phyloP scores from a whole-genome alignment of 2,888 invertebrate genomes.

The Amblyjoppa proteus region DNA sequence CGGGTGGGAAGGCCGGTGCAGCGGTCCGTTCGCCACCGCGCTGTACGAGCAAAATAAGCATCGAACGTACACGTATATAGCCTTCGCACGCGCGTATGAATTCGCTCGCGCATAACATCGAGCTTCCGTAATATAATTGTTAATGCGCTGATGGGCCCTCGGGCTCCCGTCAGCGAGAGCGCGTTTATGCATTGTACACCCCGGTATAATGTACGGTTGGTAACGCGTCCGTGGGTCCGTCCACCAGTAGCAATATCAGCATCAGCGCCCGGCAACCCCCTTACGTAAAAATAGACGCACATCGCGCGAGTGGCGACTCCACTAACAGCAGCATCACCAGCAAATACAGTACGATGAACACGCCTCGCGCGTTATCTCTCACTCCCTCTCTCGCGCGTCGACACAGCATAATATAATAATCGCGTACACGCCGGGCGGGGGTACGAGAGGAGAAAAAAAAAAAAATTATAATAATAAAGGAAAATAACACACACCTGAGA shows the following conservation, averaged over 20 bases:
- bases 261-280: slow-evolving; percentile 71
- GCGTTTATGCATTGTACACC: slow-evolving; percentile 79
- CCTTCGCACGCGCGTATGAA: slow-evolving; percentile 81
- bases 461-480: background rate
- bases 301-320: slow-evolving; percentile 67
- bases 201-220: slow-evolving; percentile 74
- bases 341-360: slow-evolving; percentile 83
- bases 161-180: slow-evolving; percentile 71
- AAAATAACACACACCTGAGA: slow-evolving; percentile 46
- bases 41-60: slow-evolving; percentile 40
- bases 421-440: slow-evolving; percentile 55
- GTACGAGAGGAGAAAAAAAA: slow-evolving; percentile 46
- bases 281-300: slow-evolving; percentile 81
- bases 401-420: slow-evolving; percentile 69
- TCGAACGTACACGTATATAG: slow-evolving; percentile 44
- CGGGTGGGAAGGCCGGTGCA: slow-evolving; percentile 25
- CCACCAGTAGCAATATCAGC: slow-evolving; percentile 64
- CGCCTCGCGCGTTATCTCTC: slow-evolving; percentile 87
- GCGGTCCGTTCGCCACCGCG: background rate
- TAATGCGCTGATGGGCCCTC: slow-evolving; percentile 83
- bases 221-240: slow-evolving; percentile 71
- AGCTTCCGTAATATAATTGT: slow-evolving; percentile 84
- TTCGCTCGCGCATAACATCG: slow-evolving; percentile 81
- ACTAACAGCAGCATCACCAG: slow-evolving; percentile 80
- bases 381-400: slow-evolving; percentile 84